Evolutionary conservation across 2,888 invertebrate genomes (phyloP), one percentile per base, ranked within the genome.

Genomic region (Hermodice carunculata): DNA sequence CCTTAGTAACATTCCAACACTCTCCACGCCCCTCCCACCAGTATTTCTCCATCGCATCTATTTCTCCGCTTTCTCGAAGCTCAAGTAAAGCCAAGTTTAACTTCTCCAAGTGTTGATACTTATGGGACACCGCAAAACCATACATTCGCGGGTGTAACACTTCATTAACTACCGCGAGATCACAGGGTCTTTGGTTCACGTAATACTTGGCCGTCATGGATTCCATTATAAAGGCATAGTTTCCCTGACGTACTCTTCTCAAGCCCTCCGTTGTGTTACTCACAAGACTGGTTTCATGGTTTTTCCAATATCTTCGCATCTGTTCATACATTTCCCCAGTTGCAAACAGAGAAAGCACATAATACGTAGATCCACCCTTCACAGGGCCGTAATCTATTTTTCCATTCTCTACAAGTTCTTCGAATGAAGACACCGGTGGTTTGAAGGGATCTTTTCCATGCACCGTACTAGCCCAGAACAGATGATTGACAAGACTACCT

Each of bases 211-310:
- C 68, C 17, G 52, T 43, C 40, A 59, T 53, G 24, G 61, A 57
- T 43, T 72, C 73, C 59, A 66, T 60, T 42, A 73, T 64, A 46
- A 72, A 66, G 17, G 66, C 71, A 56, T 65, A 73, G 40, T 64
- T 69, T 11, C 48, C 53, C 5, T 49, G 24, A 11, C 17, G 19
- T n/a, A 53, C 46, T 19, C 19, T n/a, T n/a, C 19, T 17, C 40
- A 37, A 17, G 19, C 66, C 66, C 11, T 34, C 62, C 5, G 34
- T 31, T 22, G 62, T 43, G 28, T 14, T 4, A 17, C 17, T 26
- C 3, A 11, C 51, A 51, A 19, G 51, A 11, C 14, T 2, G 19
- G 31, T 51, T 14, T 26, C 28, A 24, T 43, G 26, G 3, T 3
- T 43, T 24, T 57, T 40, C 58, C 43, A 52, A 37, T 66, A 58